Evolutionary conservation across 2,888 invertebrate genomes (phyloP), one percentile per base, ranked within the genome.

Genomic region (Latrodectus elegans): DNA sequence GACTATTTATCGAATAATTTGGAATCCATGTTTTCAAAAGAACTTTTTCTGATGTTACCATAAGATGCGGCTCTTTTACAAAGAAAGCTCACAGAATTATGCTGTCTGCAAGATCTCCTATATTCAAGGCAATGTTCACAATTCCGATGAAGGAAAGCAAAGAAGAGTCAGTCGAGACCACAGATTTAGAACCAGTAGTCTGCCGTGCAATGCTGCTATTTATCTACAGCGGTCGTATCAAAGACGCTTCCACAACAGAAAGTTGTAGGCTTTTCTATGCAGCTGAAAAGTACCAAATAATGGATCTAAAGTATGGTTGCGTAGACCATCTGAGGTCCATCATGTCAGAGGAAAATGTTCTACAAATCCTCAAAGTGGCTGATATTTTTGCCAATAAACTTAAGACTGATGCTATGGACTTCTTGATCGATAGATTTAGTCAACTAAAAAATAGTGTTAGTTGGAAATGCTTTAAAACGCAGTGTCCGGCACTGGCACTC

Each of bases 271-370:
- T 73, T 8, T 22, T 73, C 55, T 73, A 22, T 14, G 73, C 53
- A 11, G 73, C 73, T 26, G 53, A 73, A 11, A 73, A 55, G 22
- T 73, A 73, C 53, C 73, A 73, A n/a, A 2, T 73, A 6, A 8
- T 15, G 17, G 12, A 22, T 14, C 73, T 73, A 52, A 73, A 53
- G 51, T 49, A 12, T 10, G 22, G 52, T 0, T 73, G 73, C 11
- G 15, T 14, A 0, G 53, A 26, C 0, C 22, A 53, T 15, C 22
- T 73, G 17, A 73, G 55, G 10, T 26, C 15, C 12, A 26, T 26
- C 4, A 17, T 73, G 12, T 17, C 22, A 6, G 22, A 22, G 0
- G 14, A 73, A 14, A 73, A 73, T 22, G 73, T 53, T n/a, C 11
- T 73, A 14, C 14, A 22, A 4, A 17, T 55, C 8, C 51, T 55